phyloP scores from a whole-genome alignment of 2,797 vertebrate genomes.

The Micropoecilia bifurca region DNA sequence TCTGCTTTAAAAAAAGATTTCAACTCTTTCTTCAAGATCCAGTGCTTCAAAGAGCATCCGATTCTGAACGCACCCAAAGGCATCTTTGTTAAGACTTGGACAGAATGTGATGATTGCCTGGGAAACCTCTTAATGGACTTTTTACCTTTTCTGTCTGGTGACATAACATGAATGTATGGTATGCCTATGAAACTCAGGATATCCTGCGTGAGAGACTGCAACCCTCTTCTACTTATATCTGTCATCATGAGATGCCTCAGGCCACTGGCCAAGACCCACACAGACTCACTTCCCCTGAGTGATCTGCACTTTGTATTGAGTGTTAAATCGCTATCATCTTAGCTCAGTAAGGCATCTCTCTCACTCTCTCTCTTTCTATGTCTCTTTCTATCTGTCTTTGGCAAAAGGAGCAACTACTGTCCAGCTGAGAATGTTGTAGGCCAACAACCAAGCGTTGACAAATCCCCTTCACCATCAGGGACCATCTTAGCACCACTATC shows the following conservation, averaged over 20 bases:
- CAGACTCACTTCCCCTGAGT: constrained; percentile 26
- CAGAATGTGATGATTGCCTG: constrained; percentile 18
- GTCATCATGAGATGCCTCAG: constrained; percentile 45
- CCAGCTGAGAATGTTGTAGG: constrained; percentile 13
- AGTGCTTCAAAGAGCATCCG: neutral
- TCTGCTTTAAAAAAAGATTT: constrained; percentile 6
- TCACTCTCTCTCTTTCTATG: neutral
- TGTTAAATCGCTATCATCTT: constrained; percentile 22
- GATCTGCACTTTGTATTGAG: constrained; percentile 18
- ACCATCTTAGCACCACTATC: constrained; percentile 11
- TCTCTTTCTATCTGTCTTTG: neutral
- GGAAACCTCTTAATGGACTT: constrained; percentile 9
- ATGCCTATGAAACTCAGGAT: constrained; percentile 51
- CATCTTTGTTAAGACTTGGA: constrained; percentile 16
- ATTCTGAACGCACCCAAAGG: constrained; percentile 13
- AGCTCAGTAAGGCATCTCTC: neutral
- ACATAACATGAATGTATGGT: constrained; percentile 29
- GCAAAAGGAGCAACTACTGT: constrained; percentile 4
- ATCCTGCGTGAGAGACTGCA: constrained; percentile 48
- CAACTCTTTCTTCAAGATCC: neutral
- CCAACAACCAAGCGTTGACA: constrained; percentile 12
- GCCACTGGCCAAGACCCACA: constrained; percentile 39
- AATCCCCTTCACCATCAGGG: constrained; percentile 3
- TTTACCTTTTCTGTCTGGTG: constrained; percentile 8
- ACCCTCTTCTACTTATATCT: constrained; percentile 43